Conservation (phyloP, 1,140 invertebrate genomes). For the Bombus pyrosoma region DNA sequence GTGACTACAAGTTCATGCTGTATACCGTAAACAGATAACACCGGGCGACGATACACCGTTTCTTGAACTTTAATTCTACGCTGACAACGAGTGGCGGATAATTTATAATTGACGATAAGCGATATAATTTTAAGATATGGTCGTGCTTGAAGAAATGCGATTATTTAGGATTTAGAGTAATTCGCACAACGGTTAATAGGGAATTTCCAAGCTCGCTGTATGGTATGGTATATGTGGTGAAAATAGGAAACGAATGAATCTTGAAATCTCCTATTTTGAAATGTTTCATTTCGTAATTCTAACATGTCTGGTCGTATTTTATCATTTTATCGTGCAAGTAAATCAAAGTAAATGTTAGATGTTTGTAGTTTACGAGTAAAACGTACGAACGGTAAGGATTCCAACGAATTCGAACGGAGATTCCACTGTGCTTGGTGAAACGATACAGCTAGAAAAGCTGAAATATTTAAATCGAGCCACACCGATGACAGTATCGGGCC, state of each 20-base stretch:
- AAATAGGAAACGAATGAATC: too few relatives aligned
- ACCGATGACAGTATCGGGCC: constrained; percentile 61
- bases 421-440: not conserved
- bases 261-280: too few relatives aligned
- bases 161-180: not conserved
- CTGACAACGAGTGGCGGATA: not conserved
- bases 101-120: constrained; percentile 6
- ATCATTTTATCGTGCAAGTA: too few relatives aligned
- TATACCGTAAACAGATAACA: constrained; percentile 34
- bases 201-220: too few relatives aligned
- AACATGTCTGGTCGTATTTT: too few relatives aligned
- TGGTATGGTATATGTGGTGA: too few relatives aligned
- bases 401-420: not conserved
- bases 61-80: constrained; percentile 38
- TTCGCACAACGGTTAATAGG: too few relatives aligned
- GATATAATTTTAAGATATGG: constrained; percentile 7
- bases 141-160: not conserved
- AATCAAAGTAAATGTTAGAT: too few relatives aligned
- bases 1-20: constrained; percentile 17
- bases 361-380: too few relatives aligned
- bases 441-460: not conserved
- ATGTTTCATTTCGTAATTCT: too few relatives aligned
- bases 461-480: constrained; percentile 38
- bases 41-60: constrained; percentile 7
- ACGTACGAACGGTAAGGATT: too few relatives aligned